Conservation (phyloP, 2,113 vertebrate genomes). For the Syrmaticus mikado region DNA sequence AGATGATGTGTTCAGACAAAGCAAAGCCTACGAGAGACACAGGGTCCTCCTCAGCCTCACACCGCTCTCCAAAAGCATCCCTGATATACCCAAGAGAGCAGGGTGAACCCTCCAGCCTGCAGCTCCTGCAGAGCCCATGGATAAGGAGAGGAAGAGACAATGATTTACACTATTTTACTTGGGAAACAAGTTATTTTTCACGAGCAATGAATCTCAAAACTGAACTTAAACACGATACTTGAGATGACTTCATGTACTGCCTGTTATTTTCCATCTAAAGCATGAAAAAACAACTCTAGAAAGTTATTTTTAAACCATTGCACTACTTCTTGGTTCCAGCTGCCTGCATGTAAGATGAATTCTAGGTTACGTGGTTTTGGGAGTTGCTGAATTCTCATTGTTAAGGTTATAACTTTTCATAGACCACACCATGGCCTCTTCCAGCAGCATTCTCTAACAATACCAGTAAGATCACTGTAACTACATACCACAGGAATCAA, state of each 20-base stretch:
- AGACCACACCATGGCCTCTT: background rate
- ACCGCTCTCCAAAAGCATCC: slow-evolving; percentile 87
- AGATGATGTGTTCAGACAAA: slow-evolving; percentile 83
- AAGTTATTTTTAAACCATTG: background rate
- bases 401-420: background rate
- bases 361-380: background rate
- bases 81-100: slow-evolving; percentile 77
- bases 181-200: background rate
- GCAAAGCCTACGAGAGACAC: slow-evolving; percentile 88
- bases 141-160: background rate
- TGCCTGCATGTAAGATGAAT: background rate
- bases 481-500: background rate
- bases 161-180: background rate
- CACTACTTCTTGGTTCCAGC: background rate
- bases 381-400: background rate
- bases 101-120: slow-evolving; percentile 8
- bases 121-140: background rate
- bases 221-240: background rate
- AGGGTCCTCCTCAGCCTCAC: slow-evolving; percentile 84
- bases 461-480: background rate
- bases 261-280: background rate
- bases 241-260: background rate
- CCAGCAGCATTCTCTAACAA: background rate
- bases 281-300: background rate
- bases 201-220: rapidly evolving